phyloP scores from a whole-genome alignment of 2,113 vertebrate species.

The Heterotis niloticus region DNA sequence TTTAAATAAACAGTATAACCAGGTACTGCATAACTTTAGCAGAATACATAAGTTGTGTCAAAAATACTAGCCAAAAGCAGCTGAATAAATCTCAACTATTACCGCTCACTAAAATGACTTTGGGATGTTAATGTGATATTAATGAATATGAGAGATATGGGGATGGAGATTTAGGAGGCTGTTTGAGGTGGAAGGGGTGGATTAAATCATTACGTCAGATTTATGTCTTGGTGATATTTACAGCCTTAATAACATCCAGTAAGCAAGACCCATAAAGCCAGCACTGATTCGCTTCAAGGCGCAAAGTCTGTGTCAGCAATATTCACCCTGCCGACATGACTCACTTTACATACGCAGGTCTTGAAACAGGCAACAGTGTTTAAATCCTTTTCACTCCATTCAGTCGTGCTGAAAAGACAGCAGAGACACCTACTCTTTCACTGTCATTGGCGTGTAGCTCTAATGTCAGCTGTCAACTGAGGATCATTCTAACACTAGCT shows the following conservation, averaged over 20 bases:
- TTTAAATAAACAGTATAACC: slow-evolving; percentile 46
- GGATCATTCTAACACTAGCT: slow-evolving; percentile 1
- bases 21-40: slow-evolving; percentile 44
- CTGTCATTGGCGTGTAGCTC: too few relatives aligned
- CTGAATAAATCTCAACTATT: slow-evolving; percentile 43
- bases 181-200: slow-evolving; percentile 29
- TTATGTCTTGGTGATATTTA: slow-evolving; percentile 58
- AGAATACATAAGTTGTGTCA: slow-evolving; percentile 36
- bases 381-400: slow-evolving; percentile 37
- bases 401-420: neutral
- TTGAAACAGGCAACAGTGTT: slow-evolving; percentile 36
- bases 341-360: slow-evolving; percentile 52
- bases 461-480: too few relatives aligned
- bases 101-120: slow-evolving; percentile 54
- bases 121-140: slow-evolving; percentile 53
- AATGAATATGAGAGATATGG: slow-evolving; percentile 41
- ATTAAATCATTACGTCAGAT: slow-evolving; percentile 59
- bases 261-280: slow-evolving; percentile 43
- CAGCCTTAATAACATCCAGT: slow-evolving; percentile 62
- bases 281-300: slow-evolving; percentile 50
- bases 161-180: slow-evolving; percentile 22
- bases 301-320: slow-evolving; percentile 61
- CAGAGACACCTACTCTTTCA: neutral
- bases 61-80: slow-evolving; percentile 43
- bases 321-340: slow-evolving; percentile 46